Conservation (phyloP, 2,113 vertebrate genomes). For the Mormyrus iriodes region DNA sequence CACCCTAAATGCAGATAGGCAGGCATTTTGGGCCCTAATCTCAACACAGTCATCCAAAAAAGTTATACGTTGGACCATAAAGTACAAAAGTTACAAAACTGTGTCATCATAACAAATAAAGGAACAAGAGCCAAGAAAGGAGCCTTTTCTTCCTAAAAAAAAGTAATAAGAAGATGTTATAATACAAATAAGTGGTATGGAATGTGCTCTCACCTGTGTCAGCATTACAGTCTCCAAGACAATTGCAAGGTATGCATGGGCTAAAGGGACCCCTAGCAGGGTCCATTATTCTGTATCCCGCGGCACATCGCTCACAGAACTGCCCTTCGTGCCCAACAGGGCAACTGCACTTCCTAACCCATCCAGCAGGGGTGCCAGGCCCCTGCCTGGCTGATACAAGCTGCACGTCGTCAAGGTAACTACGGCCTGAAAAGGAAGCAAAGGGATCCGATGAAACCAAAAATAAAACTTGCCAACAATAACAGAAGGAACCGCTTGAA, state of each 20-base stretch:
- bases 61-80: background rate
- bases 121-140: background rate
- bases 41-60: background rate
- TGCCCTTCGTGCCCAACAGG: constrained; percentile 63
- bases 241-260: constrained; percentile 70
- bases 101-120: background rate
- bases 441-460: background rate
- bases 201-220: constrained; percentile 63
- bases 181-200: background rate
- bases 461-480: background rate
- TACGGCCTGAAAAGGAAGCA: constrained; percentile 65
- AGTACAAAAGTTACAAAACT: background rate
- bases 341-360: constrained; percentile 80
- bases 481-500: background rate
- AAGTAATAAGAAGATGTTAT: background rate
- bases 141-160: background rate
- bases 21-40: background rate
- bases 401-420: constrained; percentile 76
- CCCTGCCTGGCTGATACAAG: constrained; percentile 67
- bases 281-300: constrained; percentile 64
- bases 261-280: constrained; percentile 62
- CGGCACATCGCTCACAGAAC: constrained; percentile 76
- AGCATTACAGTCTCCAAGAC: constrained; percentile 80
- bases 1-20: background rate
- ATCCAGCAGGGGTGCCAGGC: constrained; percentile 57